Evolutionary conservation across 2,888 invertebrate genomes (phyloP), one percentile per base, ranked within the genome.

Genomic region (Icerya purchasi): DNA sequence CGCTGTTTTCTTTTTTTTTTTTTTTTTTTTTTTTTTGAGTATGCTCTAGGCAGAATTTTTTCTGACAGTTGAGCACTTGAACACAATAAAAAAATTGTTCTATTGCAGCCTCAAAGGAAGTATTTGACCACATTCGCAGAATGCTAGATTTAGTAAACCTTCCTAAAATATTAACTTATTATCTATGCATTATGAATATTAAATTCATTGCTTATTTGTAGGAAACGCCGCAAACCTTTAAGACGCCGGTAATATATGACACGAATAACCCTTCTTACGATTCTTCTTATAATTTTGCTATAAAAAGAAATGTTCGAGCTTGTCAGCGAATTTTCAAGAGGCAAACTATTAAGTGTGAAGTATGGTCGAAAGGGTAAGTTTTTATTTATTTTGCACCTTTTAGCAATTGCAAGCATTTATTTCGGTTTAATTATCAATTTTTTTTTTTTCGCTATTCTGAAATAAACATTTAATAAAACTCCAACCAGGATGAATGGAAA

Each of bases 261-360:
- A 87, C 87, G 0, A 86, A 85, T 70, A 90, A 85, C 71, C 96
- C 96, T 0, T 85, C 85, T 66, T 94, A 92, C 72, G 80, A 87
- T 69, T 81, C 85, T 50, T 80, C 80, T 53, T 89, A 85, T 70
- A 81, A 78, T 51, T 77, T 94, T 63, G 78, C 81, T 56, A 86
- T 96, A 61, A 83, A 85, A 65, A 78, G 94, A 52, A 78, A 79
- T 63, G 79, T 84, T 1, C 76, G 92, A 59, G 80, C 84, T 20
- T 88, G 94, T 67, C 82, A 83, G 64, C 74, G 96, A 56, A 79
- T 88, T 25, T 86, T 97, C 70, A 94, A 93, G 70, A 76, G 92
- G 54, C 88, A 92, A 67, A 80, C 81, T 1, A 74, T 96, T 63
- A 97, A 97, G 70, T 80, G 91, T 59, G 93, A 96, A 73, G 80